Percentiles rank a stretch among this genome's conserved stretches.
Conservation (phyloP, 2,888 invertebrate species). For the Dicyrtomina minuta region DNA sequence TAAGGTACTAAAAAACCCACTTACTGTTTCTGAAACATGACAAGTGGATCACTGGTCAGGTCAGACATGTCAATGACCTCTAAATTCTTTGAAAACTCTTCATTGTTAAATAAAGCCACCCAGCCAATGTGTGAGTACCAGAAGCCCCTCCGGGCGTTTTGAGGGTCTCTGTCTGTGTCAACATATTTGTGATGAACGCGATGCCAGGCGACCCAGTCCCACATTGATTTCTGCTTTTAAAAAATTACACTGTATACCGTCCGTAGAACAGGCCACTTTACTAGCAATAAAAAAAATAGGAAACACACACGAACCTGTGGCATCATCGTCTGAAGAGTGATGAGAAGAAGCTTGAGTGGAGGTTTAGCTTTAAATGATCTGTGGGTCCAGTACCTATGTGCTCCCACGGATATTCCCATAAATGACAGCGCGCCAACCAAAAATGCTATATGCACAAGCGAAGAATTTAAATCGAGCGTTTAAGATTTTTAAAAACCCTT, state of each 20-base stretch:
- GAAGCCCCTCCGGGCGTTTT: conserved; percentile 87
- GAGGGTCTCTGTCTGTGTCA: conserved; percentile 90
- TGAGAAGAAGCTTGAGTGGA: background rate
- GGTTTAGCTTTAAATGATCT: background rate
- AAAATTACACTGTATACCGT: no score
- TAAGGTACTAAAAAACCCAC: no score
- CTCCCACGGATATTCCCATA: background rate
- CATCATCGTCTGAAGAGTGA: background rate
- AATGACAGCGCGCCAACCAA: no score
- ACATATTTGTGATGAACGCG: conserved; percentile 86
- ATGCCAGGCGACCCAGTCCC: background rate
- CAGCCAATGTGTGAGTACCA: conserved; percentile 96
- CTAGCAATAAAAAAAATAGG: background rate
- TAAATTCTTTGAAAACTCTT: background rate
- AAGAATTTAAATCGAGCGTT: no score
- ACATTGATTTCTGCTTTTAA: conserved; percentile 1
- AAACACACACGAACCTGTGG: background rate
- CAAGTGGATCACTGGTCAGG: background rate
- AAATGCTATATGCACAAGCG: no score
- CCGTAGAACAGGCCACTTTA: background rate
- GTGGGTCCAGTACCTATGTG: background rate
- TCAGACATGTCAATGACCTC: background rate
- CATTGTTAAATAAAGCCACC: background rate
- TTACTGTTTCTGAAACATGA: conserved; percentile 3
- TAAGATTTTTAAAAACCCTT: no score